Base-by-base conservation (phyloP, 2,113 vertebrate genomes). In the Oncorhynchus kisutch region DNA sequence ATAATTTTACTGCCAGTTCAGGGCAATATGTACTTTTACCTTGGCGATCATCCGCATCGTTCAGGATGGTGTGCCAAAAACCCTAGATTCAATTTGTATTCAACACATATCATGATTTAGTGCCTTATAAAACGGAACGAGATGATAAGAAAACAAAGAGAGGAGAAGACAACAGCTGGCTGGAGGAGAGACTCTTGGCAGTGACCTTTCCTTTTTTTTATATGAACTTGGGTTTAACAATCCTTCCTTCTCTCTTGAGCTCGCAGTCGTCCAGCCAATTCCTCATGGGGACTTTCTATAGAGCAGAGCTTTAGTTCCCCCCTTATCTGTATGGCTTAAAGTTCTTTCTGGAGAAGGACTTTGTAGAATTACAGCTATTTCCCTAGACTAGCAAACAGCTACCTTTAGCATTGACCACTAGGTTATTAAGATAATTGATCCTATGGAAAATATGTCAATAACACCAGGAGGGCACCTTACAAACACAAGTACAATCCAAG, bases 51-150 rank as follows among this genome's bases (percentile, higher is more conserved):
- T 49, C 48, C 62, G 72, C 49, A 78, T 70, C 73, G 79, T n/a
- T 68, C 48, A 59, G 59, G 59, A 67, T 34, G 59, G 70, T 71
- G 71, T 75, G 85, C 74, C 83, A 79, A 82, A 72, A 75, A 78
- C 68, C 86, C 82, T 74, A 48, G 66, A 80, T 78, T 62, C 59
- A 24, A 62, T 86, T 82, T 86, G 76, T 49, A 85, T 87, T 84
- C 75, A 72, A 75, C 39, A 45, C 39, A 45, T 85, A 34, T 60
- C 71, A 84, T 85, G 84, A 88, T 88, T 82, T 82, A 87, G 64
- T 81, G 77, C 70, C 77, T 82, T 76, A 77, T 71, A 29, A 67
- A 79, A 81, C 45, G 8, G 59, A 59, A 77, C 67, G 76, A 74
- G 82, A 78, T 90, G 86, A 89, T 87, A 78, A 87, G 72, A 34